A percentile compares a stretch with the other conserved stretches of the same genome.
Evolutionary conservation across 2,888 invertebrate species (phyloP).

Genomic region (Pandemis cinnamomeana): DNA sequence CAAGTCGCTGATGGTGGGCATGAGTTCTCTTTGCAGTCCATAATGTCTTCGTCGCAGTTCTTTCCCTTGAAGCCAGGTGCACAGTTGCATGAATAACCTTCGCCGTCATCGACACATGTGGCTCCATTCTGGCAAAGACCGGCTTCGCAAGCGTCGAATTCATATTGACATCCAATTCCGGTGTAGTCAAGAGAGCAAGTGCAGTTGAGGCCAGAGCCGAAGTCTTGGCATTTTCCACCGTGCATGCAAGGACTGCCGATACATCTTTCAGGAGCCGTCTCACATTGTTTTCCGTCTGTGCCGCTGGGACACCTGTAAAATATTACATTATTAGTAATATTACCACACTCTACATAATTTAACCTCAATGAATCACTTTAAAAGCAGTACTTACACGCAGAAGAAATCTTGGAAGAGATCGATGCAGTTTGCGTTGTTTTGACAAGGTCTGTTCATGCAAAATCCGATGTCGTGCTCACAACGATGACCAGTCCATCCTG

Average conservation of each 20-base stretch:
- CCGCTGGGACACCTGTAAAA: conserved; percentile 92
- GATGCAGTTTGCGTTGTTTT: conserved; percentile 96
- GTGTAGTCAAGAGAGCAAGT: conserved; percentile 94
- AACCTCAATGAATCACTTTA: background rate
- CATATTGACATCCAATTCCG: conserved; percentile 96
- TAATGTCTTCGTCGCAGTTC: conserved; percentile 95
- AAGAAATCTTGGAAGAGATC: conserved; percentile 95
- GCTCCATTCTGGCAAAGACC: conserved; percentile 97
- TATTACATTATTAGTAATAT: background rate
- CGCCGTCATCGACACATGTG: conserved; percentile 93
- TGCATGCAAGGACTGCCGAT: conserved; percentile 98
- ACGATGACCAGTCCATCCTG: conserved; percentile 94
- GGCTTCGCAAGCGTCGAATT: conserved; percentile 95
- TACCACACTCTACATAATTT: background rate
- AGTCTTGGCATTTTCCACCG: conserved; percentile 97
- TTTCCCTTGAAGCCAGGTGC: conserved; percentile 91
- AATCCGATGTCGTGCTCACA: conserved; percentile 95
- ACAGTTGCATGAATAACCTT: conserved; percentile 94
- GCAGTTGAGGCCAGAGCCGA: conserved; percentile 97
- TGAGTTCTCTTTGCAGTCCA: conserved; percentile 96
- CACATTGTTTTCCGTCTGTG: conserved; percentile 98
- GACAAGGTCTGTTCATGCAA: conserved; percentile 94
- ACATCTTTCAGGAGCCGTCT: conserved; percentile 97
- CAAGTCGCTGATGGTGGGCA: conserved; percentile 97
- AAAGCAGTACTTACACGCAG: conserved; percentile 89